A percentile compares a stretch with the other conserved stretches of the same genome.
phyloP scores from a whole-genome alignment of 2,797 vertebrate species.

The Manis crassicaudata region DNA sequence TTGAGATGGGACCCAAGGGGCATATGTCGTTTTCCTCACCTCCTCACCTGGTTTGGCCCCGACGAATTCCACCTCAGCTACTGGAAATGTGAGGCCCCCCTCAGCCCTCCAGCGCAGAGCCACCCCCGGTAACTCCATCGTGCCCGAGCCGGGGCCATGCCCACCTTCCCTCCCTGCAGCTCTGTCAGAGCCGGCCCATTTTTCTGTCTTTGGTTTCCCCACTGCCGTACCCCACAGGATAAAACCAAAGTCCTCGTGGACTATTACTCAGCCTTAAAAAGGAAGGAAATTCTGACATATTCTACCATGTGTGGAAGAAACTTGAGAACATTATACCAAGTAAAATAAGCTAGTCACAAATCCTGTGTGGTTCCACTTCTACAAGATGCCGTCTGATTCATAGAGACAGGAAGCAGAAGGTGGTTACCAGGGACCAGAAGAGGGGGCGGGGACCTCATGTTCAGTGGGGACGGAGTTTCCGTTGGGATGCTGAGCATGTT shows the following conservation, averaged over 20 bases:
- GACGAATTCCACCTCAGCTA: too few species aligned
- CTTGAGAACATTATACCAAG: background rate
- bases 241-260: background rate
- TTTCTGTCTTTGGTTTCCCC: background rate
- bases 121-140: fast-evolving
- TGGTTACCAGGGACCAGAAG: background rate
- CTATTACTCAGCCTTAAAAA: too few species aligned
- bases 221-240: too few species aligned
- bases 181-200: too few species aligned
- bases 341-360: background rate
- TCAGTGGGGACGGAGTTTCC: background rate
- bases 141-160: fast-evolving
- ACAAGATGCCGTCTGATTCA: background rate
- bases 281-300: background rate
- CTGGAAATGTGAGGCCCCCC: too few species aligned
- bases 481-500: background rate
- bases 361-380: fast-evolving
- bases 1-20: too few species aligned
- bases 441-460: too few species aligned
- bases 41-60: background rate
- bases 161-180: background rate
- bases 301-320: background rate
- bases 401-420: background rate
- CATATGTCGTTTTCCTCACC: too few species aligned
- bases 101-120: fast-evolving